Percentiles rank a stretch among this genome's conserved stretches.
Evolutionary conservation across 2,888 invertebrate species (phyloP).

Genomic region (Nymphalis polychloros): DNA sequence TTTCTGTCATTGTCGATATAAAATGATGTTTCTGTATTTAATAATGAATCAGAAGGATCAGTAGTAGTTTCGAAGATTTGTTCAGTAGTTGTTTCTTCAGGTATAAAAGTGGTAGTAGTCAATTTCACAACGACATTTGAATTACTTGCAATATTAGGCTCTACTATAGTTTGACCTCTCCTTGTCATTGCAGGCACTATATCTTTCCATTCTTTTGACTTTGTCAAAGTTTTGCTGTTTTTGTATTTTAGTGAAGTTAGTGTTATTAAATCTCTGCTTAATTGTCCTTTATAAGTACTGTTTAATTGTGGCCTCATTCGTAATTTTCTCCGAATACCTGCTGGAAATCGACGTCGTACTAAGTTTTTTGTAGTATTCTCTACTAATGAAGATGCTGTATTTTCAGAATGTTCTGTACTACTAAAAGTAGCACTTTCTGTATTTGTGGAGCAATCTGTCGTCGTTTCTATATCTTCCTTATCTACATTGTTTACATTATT

Average conservation of each 20-base stretch:
- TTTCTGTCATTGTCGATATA: slow-evolving; percentile 19
- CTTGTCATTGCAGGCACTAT: slow-evolving; percentile 52
- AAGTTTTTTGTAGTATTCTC: slow-evolving; percentile 40
- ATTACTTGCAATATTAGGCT: slow-evolving; percentile 44
- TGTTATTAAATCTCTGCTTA: slow-evolving; percentile 65
- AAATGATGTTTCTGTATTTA: slow-evolving; percentile 24
- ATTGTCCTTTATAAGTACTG: slow-evolving; percentile 59
- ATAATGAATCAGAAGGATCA: slow-evolving; percentile 13
- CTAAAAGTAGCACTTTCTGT: slow-evolving; percentile 7
- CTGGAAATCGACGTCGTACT: slow-evolving; percentile 53
- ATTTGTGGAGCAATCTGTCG: slow-evolving; percentile 14
- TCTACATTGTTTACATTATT: slow-evolving; percentile 16
- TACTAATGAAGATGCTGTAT: slow-evolving; percentile 35
- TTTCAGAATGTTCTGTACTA: slow-evolving; percentile 36
- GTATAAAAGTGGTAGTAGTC: slow-evolving; percentile 43
- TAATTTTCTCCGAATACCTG: slow-evolving; percentile 59
- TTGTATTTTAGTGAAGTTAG: slow-evolving; percentile 61
- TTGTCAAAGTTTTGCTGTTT: slow-evolving; percentile 58
- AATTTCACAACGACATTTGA: slow-evolving; percentile 37
- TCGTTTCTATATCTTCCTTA: slow-evolving; percentile 14
- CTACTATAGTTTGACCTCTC: slow-evolving; percentile 33
- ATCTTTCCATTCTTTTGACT: slow-evolving; percentile 62
- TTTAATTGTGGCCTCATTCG: slow-evolving; percentile 61
- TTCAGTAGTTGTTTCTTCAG: slow-evolving; percentile 41
- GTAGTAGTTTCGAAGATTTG: slow-evolving; percentile 32